phyloP scores from a whole-genome alignment of 1,140 invertebrate genomes.

The Lycorma delicatula region DNA sequence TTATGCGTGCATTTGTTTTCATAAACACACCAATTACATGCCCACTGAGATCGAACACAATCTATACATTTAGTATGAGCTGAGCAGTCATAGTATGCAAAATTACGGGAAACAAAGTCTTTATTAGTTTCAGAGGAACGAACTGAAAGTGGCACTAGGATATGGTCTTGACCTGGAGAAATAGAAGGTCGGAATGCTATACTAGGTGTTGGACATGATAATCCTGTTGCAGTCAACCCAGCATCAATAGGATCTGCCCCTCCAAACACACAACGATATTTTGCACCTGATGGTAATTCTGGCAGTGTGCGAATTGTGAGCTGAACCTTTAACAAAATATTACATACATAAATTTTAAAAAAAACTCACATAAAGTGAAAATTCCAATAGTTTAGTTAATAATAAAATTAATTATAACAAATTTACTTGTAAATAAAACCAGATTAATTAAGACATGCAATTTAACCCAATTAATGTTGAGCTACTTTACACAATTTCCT shows the following conservation, averaged over 20 bases:
- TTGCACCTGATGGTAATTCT: conserved; percentile 76
- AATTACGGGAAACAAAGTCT: conserved; percentile 87
- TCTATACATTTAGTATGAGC: conserved; percentile 75
- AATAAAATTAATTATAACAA: not conserved
- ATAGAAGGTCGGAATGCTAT: conserved; percentile 69
- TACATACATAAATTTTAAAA: no score
- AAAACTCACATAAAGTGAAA: not conserved
- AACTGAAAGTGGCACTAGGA: conserved; percentile 85
- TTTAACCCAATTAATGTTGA: no score
- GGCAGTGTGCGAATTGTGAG: conserved; percentile 83
- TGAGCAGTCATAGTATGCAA: conserved; percentile 91
- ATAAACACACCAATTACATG: conserved; percentile 93
- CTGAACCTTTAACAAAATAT: conserved; percentile 49
- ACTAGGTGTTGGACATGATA: conserved; percentile 78
- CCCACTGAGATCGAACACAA: conserved; percentile 83
- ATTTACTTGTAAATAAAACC: not conserved
- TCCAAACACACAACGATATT: conserved; percentile 91
- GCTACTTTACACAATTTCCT: no score
- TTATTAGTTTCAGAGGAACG: conserved; percentile 89
- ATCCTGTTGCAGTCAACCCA: conserved; percentile 63
- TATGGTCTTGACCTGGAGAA: conserved; percentile 72
- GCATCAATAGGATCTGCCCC: conserved; percentile 78
- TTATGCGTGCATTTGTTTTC: conserved; percentile 91
- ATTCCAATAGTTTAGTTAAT: not conserved
- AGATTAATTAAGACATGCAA: no score